Evolutionary conservation across 2,797 vertebrate species (phyloP).

Genomic region (Masticophis lateralis): DNA sequence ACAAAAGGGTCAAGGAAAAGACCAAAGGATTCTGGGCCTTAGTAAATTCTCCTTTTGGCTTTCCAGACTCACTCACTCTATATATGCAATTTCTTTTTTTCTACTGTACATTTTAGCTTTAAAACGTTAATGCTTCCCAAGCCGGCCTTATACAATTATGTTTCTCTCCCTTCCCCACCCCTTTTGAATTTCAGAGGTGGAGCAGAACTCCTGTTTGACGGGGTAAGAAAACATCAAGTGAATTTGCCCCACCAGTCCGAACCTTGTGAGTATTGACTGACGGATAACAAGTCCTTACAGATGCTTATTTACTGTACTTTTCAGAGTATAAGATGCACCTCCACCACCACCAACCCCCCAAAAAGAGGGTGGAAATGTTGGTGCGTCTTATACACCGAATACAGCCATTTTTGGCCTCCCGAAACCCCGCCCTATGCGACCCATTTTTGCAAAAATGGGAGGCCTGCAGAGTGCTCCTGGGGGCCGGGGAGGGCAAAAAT

Average conservation of each 20-base stretch:
- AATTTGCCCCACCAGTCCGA: constrained; percentile 83
- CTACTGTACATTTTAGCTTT: not conserved
- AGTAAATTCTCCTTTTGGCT: not conserved
- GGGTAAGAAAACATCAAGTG: constrained; percentile 88
- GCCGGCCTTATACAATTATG: not conserved
- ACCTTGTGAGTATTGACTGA: constrained; percentile 86
- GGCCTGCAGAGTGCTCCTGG: too few species aligned
- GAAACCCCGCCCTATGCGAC: too few species aligned
- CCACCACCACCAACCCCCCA: too few species aligned
- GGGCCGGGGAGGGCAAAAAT: too few species aligned
- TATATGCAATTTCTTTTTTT: too few species aligned
- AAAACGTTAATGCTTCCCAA: not conserved
- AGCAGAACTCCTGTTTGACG: constrained; percentile 90
- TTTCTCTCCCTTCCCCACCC: constrained; percentile 32
- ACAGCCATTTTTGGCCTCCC: too few species aligned
- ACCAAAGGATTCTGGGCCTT: not conserved
- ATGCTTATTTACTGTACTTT: not conserved
- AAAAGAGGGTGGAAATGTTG: too few species aligned
- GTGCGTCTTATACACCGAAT: too few species aligned
- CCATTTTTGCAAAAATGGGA: too few species aligned
- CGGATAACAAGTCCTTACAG: not conserved
- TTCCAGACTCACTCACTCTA: not conserved
- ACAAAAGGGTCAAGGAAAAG: not conserved
- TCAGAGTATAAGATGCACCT: too few species aligned
- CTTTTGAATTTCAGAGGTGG: constrained; percentile 81